Base-by-base conservation (phyloP, 1,140 invertebrate species). In the Bradysia coprophila region DNA sequence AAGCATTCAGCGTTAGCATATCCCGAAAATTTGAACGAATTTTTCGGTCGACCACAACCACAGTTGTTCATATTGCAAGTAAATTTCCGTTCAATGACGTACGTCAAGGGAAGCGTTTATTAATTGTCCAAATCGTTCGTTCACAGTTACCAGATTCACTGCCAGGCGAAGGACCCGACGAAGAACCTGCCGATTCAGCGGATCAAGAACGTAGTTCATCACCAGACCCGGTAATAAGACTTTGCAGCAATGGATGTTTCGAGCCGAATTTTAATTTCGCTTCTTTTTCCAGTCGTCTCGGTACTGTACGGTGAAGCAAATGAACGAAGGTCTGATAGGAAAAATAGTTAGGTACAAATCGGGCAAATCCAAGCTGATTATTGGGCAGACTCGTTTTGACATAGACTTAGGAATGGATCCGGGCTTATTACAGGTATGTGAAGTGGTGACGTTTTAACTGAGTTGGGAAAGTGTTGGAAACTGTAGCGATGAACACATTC, bases 321-420 rank as follows among this genome's bases (percentile, higher is more conserved):
- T 73, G 45, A 64, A 69, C 44, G 71, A 73, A 40, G 71, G 71
- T 1, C 62, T 61, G 42, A 68, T 73, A 36, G 72, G 72, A 4
- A 71, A 66, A 49, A 52, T 74, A 38, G 49, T 64, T 28, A 53
- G 72, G 1, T 64, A 67, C 46, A 62, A 62, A 15, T 73, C 71
- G 0, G 72, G 71, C 1, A 63, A 65, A 32, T 61, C 69, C 24
- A 67, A 64, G 39, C 49, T 73, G 8, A 42, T 58, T 3, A 51
- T 74, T 1, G 72, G 72, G 0, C 63, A 70, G 32, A 66, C 65
- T 1, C 48, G 53, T 3, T 72, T 71, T 47, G 68, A 72, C 53
- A 59, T 73, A 47, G 49, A 56, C 21, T 46, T 58, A 46, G 64
- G 62, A 4, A 51, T 61, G 4, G 55, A 63, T 31, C 46, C 62